Evolutionary conservation across 2,113 vertebrate genomes (phyloP).

Genomic region (Osmerus mordax): DNA sequence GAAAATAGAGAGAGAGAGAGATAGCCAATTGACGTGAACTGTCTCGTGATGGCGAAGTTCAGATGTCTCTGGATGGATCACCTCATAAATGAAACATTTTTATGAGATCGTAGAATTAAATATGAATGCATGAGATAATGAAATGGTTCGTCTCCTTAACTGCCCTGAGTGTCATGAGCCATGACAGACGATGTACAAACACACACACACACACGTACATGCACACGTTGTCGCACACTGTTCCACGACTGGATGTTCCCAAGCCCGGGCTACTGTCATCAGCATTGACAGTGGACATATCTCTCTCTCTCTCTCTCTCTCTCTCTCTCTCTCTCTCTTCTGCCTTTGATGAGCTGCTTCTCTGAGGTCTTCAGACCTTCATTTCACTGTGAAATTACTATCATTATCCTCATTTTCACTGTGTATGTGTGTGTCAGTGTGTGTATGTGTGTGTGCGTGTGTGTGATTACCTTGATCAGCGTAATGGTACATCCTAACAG

Average conservation of each 20-base stretch:
- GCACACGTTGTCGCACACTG: slow-evolving; percentile 21
- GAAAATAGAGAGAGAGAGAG: not conserved
- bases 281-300: slow-evolving; percentile 42
- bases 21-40: slow-evolving; percentile 24
- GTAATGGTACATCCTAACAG: not conserved
- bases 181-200: slow-evolving; percentile 30
- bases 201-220: slow-evolving; percentile 12
- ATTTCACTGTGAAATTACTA: slow-evolving; percentile 42
- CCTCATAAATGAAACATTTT: slow-evolving; percentile 68
- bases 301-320: slow-evolving; percentile 22
- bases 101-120: slow-evolving; percentile 67
- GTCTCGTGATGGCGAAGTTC: slow-evolving; percentile 28
- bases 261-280: slow-evolving; percentile 43
- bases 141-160: slow-evolving; percentile 46
- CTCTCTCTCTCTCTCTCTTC: slow-evolving; percentile 25
- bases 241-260: slow-evolving; percentile 33
- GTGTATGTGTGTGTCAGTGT: slow-evolving; percentile 10
- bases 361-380: slow-evolving; percentile 31
- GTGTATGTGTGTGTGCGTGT: slow-evolving; percentile 1
- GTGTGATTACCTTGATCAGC: not conserved
- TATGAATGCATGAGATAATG: slow-evolving; percentile 69
- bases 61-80: slow-evolving; percentile 56
- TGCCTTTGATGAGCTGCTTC: slow-evolving; percentile 45
- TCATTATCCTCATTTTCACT: slow-evolving; percentile 52
- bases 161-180: slow-evolving; percentile 25